phyloP scores from a whole-genome alignment of 2,888 invertebrate genomes.

The Portevinia maculata region DNA sequence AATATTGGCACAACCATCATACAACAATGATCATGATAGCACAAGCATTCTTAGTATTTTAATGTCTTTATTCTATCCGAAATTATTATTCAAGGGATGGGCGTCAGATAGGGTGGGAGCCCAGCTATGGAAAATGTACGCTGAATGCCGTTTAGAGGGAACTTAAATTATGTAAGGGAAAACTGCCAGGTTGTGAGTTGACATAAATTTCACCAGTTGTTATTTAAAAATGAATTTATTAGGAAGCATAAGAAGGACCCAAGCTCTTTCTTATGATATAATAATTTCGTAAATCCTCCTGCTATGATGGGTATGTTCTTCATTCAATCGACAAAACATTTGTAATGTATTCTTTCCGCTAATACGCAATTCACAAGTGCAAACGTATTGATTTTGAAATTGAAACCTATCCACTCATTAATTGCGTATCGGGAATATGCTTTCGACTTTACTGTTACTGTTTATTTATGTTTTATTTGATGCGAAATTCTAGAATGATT shows the following conservation, averaged over 20 bases:
- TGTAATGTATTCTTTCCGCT: neutral
- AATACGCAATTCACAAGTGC: neutral
- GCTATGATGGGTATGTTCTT: too few relatives aligned
- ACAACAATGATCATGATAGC: conserved; percentile 36
- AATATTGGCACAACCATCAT: conserved; percentile 34
- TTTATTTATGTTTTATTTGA: neutral
- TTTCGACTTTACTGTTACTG: neutral
- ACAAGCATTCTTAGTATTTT: conserved; percentile 9
- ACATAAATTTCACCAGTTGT: conserved; percentile 18
- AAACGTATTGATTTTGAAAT: conserved; percentile 4
- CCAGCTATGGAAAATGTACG: conserved; percentile 2
- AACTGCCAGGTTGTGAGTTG: neutral
- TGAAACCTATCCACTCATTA: neutral
- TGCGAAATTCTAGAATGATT: neutral
- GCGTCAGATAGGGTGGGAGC: conserved; percentile 10
- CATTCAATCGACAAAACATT: too few relatives aligned
- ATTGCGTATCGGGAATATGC: too few relatives aligned
- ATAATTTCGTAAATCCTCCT: neutral
- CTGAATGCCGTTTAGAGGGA: conserved; percentile 16
- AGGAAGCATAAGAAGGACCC: neutral
- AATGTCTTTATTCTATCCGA: conserved; percentile 42
- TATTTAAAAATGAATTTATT: conserved; percentile 14
- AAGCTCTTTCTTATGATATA: neutral
- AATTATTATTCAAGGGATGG: conserved; percentile 14
- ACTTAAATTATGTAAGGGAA: conserved; percentile 32